A percentile compares a stretch with the other conserved stretches of the same genome.
Evolutionary conservation across 2,797 vertebrate genomes (phyloP).

Genomic region (Sphaeramia orbicularis): DNA sequence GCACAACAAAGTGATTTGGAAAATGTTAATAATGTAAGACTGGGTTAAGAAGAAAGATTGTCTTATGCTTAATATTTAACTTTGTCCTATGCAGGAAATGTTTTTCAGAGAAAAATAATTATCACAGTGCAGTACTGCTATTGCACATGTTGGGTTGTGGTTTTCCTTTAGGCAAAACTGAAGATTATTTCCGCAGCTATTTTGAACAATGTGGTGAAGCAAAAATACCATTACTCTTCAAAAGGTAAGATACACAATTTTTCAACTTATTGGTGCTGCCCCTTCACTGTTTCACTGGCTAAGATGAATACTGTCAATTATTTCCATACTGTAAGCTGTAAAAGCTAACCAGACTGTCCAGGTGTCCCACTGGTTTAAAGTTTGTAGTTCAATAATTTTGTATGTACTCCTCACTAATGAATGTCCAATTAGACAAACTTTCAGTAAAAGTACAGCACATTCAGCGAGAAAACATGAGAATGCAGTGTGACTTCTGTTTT

Average conservation of each 20-base stretch:
- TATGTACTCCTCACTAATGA: background rate
- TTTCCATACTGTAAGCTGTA: conserved; percentile 33
- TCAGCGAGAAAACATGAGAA: background rate
- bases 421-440: background rate
- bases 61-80: conserved; percentile 31
- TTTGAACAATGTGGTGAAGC: conserved; percentile 28
- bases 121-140: conserved; percentile 9
- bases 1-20: too few relatives aligned
- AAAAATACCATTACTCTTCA: conserved; percentile 27
- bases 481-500: conserved; percentile 12
- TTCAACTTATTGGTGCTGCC: background rate
- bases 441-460: background rate
- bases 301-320: conserved; percentile 41
- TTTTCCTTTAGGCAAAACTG: conserved; percentile 20
- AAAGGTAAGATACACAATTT: conserved; percentile 17
- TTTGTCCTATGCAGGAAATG: background rate
- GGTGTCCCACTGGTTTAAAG: background rate
- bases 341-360: conserved; percentile 27
- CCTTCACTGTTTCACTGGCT: background rate
- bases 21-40: background rate
- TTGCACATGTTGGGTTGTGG: conserved; percentile 28
- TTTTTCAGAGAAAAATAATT: conserved; percentile 16
- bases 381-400: background rate
- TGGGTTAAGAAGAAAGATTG: background rate
- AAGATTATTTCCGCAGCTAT: conserved; percentile 33